phyloP scores from a whole-genome alignment of 1,140 invertebrate genomes.

The Zaprionus vittiger region DNA sequence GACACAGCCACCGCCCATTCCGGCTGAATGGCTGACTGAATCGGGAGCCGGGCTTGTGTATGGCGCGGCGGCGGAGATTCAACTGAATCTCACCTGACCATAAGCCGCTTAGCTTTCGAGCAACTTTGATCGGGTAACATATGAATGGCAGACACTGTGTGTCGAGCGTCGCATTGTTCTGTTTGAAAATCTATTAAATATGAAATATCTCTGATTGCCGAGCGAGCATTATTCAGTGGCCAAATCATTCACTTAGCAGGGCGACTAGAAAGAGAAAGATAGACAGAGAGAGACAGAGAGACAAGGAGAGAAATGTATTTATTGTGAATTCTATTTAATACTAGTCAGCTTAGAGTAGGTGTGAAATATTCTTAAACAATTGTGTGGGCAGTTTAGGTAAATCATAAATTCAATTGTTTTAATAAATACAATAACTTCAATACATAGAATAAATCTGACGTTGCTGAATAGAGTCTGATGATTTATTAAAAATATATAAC shows the following conservation, averaged over 20 bases:
- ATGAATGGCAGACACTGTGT: conserved; percentile 55
- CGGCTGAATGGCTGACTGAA: conserved; percentile 13
- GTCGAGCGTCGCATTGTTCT: conserved; percentile 25
- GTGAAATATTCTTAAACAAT: neutral
- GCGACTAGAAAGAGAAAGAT: neutral
- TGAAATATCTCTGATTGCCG: conserved; percentile 3
- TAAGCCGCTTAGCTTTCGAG: conserved; percentile 75
- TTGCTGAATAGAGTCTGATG: too few relatives aligned
- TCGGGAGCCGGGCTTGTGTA: neutral
- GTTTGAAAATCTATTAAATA: conserved; percentile 41
- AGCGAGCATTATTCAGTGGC: neutral
- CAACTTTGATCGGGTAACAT: conserved; percentile 57
- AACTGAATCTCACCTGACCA: conserved; percentile 22
- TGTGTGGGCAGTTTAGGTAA: neutral
- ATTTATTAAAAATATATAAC: too few relatives aligned
- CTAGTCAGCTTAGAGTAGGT: neutral
- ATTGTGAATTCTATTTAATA: neutral
- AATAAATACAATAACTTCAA: neutral
- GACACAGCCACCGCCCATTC: neutral
- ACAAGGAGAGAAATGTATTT: neutral
- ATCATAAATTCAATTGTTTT: neutral
- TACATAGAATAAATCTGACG: neutral
- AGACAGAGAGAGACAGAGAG: neutral
- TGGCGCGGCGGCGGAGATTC: neutral
- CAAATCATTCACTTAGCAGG: neutral